These are phyloP conservation scores for Penaeus japonicus DNA, from an alignment of 1,140 invertebrate species.

Conservation along the genomic window DNA sequence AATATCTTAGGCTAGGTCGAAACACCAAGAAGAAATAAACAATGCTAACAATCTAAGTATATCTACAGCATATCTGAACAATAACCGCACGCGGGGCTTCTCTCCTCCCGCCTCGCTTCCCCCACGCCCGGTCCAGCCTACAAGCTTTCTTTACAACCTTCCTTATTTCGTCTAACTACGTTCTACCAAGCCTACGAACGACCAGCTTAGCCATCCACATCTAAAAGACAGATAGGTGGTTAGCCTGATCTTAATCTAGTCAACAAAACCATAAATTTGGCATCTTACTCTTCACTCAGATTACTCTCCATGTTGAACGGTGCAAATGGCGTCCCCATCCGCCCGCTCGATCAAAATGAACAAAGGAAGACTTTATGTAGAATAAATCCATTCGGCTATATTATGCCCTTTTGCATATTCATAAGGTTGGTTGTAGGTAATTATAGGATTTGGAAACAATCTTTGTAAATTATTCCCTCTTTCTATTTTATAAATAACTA, in stretches of 20 bases:
- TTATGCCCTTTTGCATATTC: too few species aligned
- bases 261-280: not conserved
- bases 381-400: too few species aligned
- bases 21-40: too few species aligned
- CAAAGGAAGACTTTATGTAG: not conserved
- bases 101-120: too few species aligned
- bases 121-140: not conserved
- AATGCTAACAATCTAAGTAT: too few species aligned
- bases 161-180: not conserved
- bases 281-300: constrained; percentile 48
- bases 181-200: too few species aligned
- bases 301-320: constrained; percentile 46
- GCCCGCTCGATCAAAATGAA: constrained; percentile 53
- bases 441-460: too few species aligned
- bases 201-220: too few species aligned
- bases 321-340: constrained; percentile 50
- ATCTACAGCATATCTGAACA: not conserved
- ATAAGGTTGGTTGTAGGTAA: too few species aligned
- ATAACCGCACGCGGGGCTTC: not conserved
- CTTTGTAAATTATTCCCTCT: too few species aligned
- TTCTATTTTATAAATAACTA: too few species aligned
- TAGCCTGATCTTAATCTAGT: not conserved
- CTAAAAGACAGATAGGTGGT: not conserved
- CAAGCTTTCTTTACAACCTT: not conserved
- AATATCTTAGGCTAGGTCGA: too few species aligned